A percentile compares a stretch with the other conserved stretches of the same genome.
phyloP scores from a whole-genome alignment of 2,113 vertebrate species.

The Turdus rufiventris region DNA sequence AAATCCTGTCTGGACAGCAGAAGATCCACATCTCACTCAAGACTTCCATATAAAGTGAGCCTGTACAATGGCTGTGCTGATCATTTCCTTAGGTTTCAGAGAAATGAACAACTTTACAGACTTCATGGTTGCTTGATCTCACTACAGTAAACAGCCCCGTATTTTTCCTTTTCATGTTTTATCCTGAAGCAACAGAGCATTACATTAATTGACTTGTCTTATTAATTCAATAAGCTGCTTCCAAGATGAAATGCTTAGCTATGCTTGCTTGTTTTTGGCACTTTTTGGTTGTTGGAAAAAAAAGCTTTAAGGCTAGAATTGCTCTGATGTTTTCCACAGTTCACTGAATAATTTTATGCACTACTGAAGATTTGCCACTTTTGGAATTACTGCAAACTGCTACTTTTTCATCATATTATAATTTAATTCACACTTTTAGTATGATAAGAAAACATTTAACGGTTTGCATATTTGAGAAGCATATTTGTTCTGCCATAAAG shows the following conservation, averaged over 20 bases:
- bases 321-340: constrained; percentile 73
- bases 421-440: constrained; percentile 72
- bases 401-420: constrained; percentile 72
- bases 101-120: constrained; percentile 28
- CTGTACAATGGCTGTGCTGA: background rate
- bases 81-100: constrained; percentile 33
- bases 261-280: constrained; percentile 67
- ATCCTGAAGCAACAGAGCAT: constrained; percentile 78
- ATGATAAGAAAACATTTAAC: constrained; percentile 67
- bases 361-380: constrained; percentile 69
- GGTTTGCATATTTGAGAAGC: constrained; percentile 46
- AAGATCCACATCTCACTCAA: background rate
- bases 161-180: constrained; percentile 76
- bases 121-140: constrained; percentile 65
- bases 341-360: constrained; percentile 72
- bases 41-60: background rate
- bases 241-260: constrained; percentile 75
- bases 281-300: constrained; percentile 67
- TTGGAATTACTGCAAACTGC: constrained; percentile 68
- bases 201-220: constrained; percentile 83
- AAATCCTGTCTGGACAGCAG: background rate
- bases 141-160: constrained; percentile 70
- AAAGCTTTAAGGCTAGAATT: constrained; percentile 69
- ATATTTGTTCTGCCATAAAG: constrained; percentile 47
- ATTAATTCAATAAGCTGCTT: constrained; percentile 82